A percentile compares a stretch with the other conserved stretches of the same genome.
Conservation (phyloP, 2,888 invertebrate genomes). For the Cataglyphis altisquamis region DNA sequence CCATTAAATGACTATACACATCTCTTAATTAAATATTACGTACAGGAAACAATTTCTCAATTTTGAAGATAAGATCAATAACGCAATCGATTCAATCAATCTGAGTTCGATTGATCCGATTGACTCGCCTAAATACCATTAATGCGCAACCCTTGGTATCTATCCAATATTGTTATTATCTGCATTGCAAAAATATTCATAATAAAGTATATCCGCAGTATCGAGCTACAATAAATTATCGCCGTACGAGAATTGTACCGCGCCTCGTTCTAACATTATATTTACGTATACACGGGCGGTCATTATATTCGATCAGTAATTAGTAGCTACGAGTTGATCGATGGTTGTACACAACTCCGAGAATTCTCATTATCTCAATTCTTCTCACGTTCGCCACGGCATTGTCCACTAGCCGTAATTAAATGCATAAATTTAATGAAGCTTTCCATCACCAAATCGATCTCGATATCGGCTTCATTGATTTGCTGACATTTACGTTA, state of each 20-base stretch:
- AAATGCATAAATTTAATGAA: conserved; percentile 42
- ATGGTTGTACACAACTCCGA: conserved; percentile 64
- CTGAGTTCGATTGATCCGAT: conserved; percentile 53
- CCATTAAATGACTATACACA: conserved; percentile 19
- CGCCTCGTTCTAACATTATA: conserved; percentile 45
- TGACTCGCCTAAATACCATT: conserved; percentile 53
- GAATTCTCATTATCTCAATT: conserved; percentile 73
- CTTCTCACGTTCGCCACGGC: conserved; percentile 68
- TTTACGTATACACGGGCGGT: conserved; percentile 59
- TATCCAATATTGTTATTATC: conserved; percentile 55
- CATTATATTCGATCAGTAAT: conserved; percentile 73
- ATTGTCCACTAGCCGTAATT: conserved; percentile 61
- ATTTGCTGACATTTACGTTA: conserved; percentile 38
- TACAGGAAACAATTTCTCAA: conserved; percentile 38
- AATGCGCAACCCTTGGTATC: conserved; percentile 48
- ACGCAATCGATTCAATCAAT: conserved; percentile 33
- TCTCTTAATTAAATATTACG: conserved; percentile 35
- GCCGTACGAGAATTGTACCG: conserved; percentile 35
- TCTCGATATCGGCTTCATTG: conserved; percentile 25
- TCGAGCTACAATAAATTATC: conserved; percentile 66
- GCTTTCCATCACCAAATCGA: conserved; percentile 18
- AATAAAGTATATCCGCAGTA: conserved; percentile 60
- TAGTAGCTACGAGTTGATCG: conserved; percentile 70
- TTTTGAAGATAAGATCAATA: conserved; percentile 47
- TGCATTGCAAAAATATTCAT: conserved; percentile 41